These are phyloP conservation scores for Botia kubotai DNA, from an alignment of 2,797 vertebrate genomes.

Conservation along the genomic window DNA sequence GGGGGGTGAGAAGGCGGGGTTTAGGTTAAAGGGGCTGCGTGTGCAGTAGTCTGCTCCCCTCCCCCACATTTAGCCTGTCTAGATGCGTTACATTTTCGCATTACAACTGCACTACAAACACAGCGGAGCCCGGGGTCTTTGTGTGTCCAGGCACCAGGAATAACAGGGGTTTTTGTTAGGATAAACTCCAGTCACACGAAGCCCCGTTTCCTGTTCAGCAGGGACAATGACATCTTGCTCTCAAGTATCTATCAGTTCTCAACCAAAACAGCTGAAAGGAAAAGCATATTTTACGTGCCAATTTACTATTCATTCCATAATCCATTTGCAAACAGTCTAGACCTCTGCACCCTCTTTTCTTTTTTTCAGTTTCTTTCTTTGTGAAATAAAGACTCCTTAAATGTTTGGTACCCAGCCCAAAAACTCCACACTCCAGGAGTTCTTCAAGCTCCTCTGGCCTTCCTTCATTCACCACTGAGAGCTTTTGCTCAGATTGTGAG, in stretches of 20 bases:
- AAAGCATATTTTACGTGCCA: not conserved
- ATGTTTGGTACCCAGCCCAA: slow-evolving; percentile 24
- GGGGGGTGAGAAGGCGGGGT: slow-evolving; percentile 4
- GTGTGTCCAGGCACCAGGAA: slow-evolving; percentile 63
- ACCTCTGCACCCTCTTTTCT: not conserved
- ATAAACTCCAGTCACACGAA: slow-evolving; percentile 54
- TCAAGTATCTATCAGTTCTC: slow-evolving; percentile 6
- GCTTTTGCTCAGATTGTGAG: slow-evolving; percentile 39
- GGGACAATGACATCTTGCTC: slow-evolving; percentile 22
- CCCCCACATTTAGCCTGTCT: slow-evolving; percentile 74
- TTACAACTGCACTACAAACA: slow-evolving; percentile 67
- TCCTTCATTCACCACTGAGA: slow-evolving; percentile 39
- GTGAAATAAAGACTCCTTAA: slow-evolving; percentile 2
- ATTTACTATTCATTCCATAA: slow-evolving; percentile 6
- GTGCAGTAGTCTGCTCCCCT: slow-evolving; percentile 64
- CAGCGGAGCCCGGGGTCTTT: slow-evolving; percentile 69
- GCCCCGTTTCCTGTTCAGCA: slow-evolving; percentile 50
- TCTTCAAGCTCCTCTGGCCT: slow-evolving; percentile 31
- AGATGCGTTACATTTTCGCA: slow-evolving; percentile 72
- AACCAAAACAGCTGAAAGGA: not conserved
- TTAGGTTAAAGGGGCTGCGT: slow-evolving; percentile 29
- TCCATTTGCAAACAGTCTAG: slow-evolving; percentile 22
- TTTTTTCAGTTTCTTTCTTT: not conserved
- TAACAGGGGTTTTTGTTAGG: slow-evolving; percentile 62
- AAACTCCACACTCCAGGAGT: slow-evolving; percentile 25